Evolutionary conservation across 2,797 vertebrate genomes (phyloP).

Genomic region (Acanthis flammea): DNA sequence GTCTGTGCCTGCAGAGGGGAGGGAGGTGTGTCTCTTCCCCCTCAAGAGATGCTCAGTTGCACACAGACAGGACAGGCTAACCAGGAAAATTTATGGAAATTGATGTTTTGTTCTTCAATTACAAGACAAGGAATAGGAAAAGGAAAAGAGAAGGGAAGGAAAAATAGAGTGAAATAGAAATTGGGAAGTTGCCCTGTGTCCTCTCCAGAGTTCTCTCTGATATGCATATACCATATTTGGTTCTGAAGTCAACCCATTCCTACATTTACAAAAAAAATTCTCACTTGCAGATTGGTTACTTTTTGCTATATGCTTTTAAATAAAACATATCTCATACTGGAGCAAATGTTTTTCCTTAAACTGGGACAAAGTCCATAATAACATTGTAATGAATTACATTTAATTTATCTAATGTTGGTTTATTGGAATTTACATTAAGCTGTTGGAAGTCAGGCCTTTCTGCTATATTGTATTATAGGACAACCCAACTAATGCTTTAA

Average conservation of each 20-base stretch:
- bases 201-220: background rate
- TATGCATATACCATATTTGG: accelerated
- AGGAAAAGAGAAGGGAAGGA: background rate
- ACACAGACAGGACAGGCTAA: background rate
- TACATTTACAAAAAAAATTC: background rate
- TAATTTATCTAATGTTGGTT: background rate
- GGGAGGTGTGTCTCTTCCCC: background rate
- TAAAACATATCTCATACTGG: background rate
- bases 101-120: background rate
- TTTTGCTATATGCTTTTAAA: background rate
- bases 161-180: background rate
- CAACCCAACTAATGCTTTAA: background rate
- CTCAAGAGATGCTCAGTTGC: accelerated
- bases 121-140: background rate
- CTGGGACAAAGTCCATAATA: background rate
- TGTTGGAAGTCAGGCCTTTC: background rate
- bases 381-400: background rate
- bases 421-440: background rate
- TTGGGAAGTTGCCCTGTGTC: background rate
- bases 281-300: background rate
- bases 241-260: background rate
- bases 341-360: background rate
- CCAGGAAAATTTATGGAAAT: background rate
- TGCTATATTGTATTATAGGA: background rate
- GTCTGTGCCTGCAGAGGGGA: background rate